phyloP scores from a whole-genome alignment of 2,888 invertebrate species.

The Agrenia bidenticulata region DNA sequence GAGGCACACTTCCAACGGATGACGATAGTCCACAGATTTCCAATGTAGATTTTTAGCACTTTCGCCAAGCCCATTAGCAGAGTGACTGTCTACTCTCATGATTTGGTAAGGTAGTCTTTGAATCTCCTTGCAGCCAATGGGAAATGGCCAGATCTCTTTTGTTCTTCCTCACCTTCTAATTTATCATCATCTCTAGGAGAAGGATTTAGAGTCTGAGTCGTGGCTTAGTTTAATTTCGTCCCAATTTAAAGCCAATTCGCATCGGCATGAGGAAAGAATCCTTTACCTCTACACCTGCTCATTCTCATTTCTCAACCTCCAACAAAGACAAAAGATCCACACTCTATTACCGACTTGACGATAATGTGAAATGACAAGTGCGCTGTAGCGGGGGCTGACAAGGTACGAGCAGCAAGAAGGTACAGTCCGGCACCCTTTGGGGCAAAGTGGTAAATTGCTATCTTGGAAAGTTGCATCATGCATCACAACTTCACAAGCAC shows the following conservation, averaged over 20 bases:
- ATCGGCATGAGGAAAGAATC: not conserved
- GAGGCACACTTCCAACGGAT: conserved; percentile 21
- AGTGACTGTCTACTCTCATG: conserved; percentile 7
- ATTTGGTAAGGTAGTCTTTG: conserved; percentile 17
- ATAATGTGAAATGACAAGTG: too few species aligned
- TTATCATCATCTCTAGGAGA: not conserved
- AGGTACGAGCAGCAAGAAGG: too few species aligned
- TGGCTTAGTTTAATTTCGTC: too few species aligned
- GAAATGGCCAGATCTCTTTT: conserved; percentile 1
- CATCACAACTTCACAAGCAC: too few species aligned
- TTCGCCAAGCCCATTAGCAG: conserved; percentile 24
- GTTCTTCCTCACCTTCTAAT: conserved; percentile 14
- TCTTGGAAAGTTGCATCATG: too few species aligned
- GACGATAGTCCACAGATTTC: conserved; percentile 7
- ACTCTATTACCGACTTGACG: too few species aligned
- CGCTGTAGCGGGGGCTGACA: too few species aligned
- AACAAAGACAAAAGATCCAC: not conserved
- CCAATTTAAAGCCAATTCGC: not conserved
- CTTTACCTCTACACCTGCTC: conserved; percentile 12
- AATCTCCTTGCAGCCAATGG: not conserved
- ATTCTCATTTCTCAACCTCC: not conserved
- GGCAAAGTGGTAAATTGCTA: too few species aligned
- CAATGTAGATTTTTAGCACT: conserved; percentile 23
- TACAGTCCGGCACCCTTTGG: too few species aligned
- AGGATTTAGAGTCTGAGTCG: too few species aligned